Percentiles rank a stretch among this genome's conserved stretches.
phyloP scores from a whole-genome alignment of 2,797 vertebrate genomes.

The Loriculus beryllinus region DNA sequence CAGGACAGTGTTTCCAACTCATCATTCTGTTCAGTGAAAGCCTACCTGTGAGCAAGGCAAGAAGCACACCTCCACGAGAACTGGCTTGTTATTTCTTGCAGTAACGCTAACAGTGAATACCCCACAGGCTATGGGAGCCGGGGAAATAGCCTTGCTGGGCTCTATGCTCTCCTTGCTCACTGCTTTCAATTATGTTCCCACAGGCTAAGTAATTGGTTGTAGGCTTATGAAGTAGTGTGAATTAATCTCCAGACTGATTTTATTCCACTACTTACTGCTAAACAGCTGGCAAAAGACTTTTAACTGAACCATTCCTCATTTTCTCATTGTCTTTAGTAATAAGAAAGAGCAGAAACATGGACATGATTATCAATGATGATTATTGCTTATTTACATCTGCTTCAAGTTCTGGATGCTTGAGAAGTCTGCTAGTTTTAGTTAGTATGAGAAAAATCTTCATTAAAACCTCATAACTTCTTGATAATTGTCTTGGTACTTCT shows the following conservation, averaged over 20 bases:
- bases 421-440: neutral
- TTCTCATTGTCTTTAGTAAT: neutral
- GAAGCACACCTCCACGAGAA: neutral
- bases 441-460: neutral
- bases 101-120: neutral
- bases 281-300: conserved; percentile 6
- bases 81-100: neutral
- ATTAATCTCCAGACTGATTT: conserved; percentile 22
- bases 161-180: neutral
- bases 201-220: conserved; percentile 2
- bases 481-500: neutral
- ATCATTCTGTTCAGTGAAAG: neutral
- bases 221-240: neutral
- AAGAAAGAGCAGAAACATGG: neutral
- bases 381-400: neutral
- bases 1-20: neutral
- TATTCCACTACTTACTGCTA: neutral
- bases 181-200: neutral
- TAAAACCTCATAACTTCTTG: neutral
- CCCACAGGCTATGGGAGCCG: neutral
- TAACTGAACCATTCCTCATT: neutral
- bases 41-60: neutral
- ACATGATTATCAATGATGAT: neutral
- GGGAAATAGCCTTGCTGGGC: neutral
- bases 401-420: neutral